phyloP scores from a whole-genome alignment of 2,888 invertebrate species.

The Drosophila parthenogenetica region DNA sequence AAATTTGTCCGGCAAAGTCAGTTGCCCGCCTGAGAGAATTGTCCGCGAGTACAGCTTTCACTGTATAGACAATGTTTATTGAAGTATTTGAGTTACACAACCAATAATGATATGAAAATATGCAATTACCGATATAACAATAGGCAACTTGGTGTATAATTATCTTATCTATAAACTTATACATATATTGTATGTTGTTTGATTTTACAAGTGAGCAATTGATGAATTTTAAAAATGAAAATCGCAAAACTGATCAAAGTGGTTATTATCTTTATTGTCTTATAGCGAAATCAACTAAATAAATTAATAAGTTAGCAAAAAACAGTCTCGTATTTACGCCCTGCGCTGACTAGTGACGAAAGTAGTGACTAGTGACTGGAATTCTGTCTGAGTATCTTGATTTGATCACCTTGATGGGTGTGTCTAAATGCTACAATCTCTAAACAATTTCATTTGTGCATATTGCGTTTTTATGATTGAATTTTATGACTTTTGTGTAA shows the following conservation, averaged over 20 bases:
- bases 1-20: no score
- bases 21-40: no score
- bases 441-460: background rate
- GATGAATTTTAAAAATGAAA: background rate
- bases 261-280: background rate
- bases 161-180: slow-evolving; percentile 3
- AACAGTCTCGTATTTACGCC: background rate
- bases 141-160: background rate
- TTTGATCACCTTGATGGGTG: background rate
- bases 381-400: background rate
- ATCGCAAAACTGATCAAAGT: no score
- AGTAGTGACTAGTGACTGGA: no score
- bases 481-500: background rate
- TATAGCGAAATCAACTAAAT: background rate
- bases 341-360: no score
- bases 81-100: background rate
- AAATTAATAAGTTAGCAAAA: background rate
- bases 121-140: slow-evolving; percentile 20
- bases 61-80: background rate
- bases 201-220: slow-evolving; percentile 1
- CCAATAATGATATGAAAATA: background rate
- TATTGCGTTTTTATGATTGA: background rate
- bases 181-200: background rate
- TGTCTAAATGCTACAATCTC: background rate
- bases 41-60: no score